A percentile compares a stretch with the other conserved stretches of the same genome.
phyloP scores from a whole-genome alignment of 2,888 invertebrate genomes.

The Pterostichus madidus region DNA sequence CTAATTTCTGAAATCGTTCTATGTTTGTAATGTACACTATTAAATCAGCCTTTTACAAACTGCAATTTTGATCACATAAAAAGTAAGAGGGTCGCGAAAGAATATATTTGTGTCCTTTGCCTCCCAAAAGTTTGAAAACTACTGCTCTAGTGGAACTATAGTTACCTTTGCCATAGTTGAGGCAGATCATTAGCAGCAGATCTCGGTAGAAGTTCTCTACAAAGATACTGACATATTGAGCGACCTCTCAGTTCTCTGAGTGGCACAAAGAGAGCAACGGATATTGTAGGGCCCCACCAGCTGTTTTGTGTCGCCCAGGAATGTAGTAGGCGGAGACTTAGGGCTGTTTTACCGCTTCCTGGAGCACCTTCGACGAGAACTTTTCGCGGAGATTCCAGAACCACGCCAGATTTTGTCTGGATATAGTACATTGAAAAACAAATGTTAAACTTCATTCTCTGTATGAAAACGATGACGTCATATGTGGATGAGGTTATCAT shows the following conservation, averaged over 20 bases:
- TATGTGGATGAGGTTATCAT: too few relatives aligned
- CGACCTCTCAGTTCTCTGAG: conserved; percentile 78
- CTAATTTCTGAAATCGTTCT: too few relatives aligned
- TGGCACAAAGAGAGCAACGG: conserved; percentile 78
- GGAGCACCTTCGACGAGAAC: conserved; percentile 79
- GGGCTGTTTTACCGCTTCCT: conserved; percentile 79
- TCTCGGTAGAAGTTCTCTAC: conserved; percentile 77
- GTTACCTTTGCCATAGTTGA: conserved; percentile 76
- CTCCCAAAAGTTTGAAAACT: too few relatives aligned
- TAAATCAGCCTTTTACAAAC: too few relatives aligned
- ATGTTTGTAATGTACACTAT: too few relatives aligned
- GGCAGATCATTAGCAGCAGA: conserved; percentile 72
- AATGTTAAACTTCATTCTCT: too few relatives aligned
- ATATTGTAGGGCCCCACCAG: conserved; percentile 77
- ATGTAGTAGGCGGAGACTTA: conserved; percentile 78
- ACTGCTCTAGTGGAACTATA: too few relatives aligned
- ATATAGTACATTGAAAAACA: too few relatives aligned
- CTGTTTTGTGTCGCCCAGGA: conserved; percentile 79
- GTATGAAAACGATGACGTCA: too few relatives aligned
- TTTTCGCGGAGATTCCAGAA: conserved; percentile 78
- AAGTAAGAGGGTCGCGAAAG: too few relatives aligned
- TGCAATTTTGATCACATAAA: too few relatives aligned
- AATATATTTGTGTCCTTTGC: too few relatives aligned
- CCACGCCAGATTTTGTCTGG: conserved; percentile 78
- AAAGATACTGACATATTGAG: conserved; percentile 61